A percentile compares a stretch with the other conserved stretches of the same genome.
phyloP scores from a whole-genome alignment of 2,113 vertebrate species.

The Suricata suricatta region DNA sequence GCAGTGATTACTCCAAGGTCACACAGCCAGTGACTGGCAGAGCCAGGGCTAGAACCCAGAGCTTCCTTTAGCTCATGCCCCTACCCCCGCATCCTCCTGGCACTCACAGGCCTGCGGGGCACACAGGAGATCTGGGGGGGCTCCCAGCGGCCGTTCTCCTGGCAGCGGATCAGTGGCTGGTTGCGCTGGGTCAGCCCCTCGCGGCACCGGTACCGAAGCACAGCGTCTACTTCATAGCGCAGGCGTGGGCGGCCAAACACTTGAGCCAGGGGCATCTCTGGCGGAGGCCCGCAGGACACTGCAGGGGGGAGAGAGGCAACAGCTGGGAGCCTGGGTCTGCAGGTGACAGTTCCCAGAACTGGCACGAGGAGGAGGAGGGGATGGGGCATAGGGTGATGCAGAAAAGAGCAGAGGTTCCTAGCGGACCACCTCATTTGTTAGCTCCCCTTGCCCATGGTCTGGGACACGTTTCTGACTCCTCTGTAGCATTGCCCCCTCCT shows the following conservation, averaged over 20 bases:
- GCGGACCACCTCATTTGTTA: neutral
- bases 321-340: neutral
- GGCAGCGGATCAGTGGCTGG: slow-evolving; percentile 90
- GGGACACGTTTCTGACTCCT: neutral
- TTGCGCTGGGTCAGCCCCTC: slow-evolving; percentile 89
- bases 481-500: neutral
- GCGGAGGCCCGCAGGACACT: slow-evolving; percentile 90
- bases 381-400: neutral
- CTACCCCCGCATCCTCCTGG: neutral
- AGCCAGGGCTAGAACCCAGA: neutral
- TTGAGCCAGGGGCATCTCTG: slow-evolving; percentile 84
- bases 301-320: neutral
- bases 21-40: neutral
- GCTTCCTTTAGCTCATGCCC: neutral
- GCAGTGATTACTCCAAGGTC: neutral
- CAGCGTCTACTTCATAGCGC: slow-evolving; percentile 88
- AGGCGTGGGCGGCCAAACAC: slow-evolving; percentile 87
- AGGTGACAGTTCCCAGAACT: neutral
- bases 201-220: slow-evolving; percentile 90
- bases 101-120: slow-evolving; percentile 83
- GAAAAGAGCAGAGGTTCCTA: neutral
- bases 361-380: neutral
- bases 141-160: slow-evolving; percentile 90
- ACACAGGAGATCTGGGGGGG: slow-evolving; percentile 89
- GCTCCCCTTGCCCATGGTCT: neutral